Evolutionary conservation across 2,113 vertebrate genomes (phyloP), one percentile per base, ranked within the genome.

Genomic region (Oncorhynchus kisutch): DNA sequence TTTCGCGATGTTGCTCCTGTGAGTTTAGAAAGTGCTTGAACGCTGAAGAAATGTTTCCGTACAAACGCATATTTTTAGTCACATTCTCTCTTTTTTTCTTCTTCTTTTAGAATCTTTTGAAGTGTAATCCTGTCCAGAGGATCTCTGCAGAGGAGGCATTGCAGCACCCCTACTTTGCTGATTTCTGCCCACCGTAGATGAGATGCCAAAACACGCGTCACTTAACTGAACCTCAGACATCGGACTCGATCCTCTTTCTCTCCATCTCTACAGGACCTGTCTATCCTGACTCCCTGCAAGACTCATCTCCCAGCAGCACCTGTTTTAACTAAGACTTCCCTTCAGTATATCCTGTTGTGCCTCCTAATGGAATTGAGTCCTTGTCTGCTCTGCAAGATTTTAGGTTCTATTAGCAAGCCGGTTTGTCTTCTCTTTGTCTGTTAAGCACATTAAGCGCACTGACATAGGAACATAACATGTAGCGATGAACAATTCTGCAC

Each of bases 61-160:
- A 8, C 34, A 39, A 39, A 39, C 2, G 8, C 34, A 9, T 8
- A 20, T n/a, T 64, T 22, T 22, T 6, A 27, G n/a, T 86, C 54
- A 6, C 9, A 13, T 74, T 78, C 73, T 51, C 31, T 85, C 73
- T 88, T 48, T 88, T 51, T 34, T 68, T 73, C n/a, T n/a, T 70
- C 85, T 74, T 65, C 59, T 45, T 72, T 54, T 83, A 98, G 96
- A 96, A 96, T 84, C 94, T 97, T 90, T 89, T 97, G 89, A 95
- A 95, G 81, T 97, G 96, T 86, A 96, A 95, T 84, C 96, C 96
- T 5, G 91, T 94, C 72, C 95, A 96, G 92, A 92, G 95, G 74
- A 96, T 96, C 85, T 97, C 96, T 60, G 95, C 96, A 72, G 94
- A 95, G 72, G 90, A 93, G 69, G 95, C 95, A 74, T 91, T 96